Percentiles rank a stretch among this genome's conserved stretches.
Conservation (phyloP, 2,797 vertebrate species). For the Benthosema pterotum region DNA sequence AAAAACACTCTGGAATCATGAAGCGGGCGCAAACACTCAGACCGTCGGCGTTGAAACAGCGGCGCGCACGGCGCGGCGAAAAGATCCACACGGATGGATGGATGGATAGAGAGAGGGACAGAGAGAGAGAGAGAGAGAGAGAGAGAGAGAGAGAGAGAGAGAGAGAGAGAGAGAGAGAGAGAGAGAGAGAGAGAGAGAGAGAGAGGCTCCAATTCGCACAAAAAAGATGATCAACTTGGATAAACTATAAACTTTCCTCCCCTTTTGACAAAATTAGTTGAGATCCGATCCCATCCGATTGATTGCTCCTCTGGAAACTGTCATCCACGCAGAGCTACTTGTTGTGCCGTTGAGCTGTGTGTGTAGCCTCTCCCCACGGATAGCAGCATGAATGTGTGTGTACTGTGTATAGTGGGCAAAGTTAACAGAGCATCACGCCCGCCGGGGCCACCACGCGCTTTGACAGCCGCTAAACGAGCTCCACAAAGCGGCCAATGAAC, state of each 20-base stretch:
- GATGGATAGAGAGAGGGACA: neutral
- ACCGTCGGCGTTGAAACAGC: slow-evolving; percentile 30
- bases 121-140: slow-evolving; percentile 1
- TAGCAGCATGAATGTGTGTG: too few relatives aligned
- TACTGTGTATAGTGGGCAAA: slow-evolving; percentile 13
- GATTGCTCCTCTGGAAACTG: too few relatives aligned
- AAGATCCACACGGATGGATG: slow-evolving; percentile 29
- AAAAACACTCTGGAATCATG: slow-evolving; percentile 54
- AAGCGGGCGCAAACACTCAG: slow-evolving; percentile 66
- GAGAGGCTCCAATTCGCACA: too few relatives aligned
- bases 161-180: slow-evolving; percentile 8
- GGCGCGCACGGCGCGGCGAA: neutral
- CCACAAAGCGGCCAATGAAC: slow-evolving; percentile 88
- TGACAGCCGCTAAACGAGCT: slow-evolving; percentile 87
- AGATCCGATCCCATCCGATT: too few relatives aligned
- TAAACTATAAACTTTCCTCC: too few relatives aligned
- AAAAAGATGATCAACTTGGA: too few relatives aligned
- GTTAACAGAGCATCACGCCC: slow-evolving; percentile 77
- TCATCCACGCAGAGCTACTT: too few relatives aligned
- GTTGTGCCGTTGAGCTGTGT: too few relatives aligned
- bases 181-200: neutral
- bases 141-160: slow-evolving; percentile 2
- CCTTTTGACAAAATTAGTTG: too few relatives aligned
- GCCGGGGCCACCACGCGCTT: slow-evolving; percentile 83
- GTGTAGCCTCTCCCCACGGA: too few relatives aligned